Evolutionary conservation across 1,140 invertebrate species (phyloP), one percentile per base, ranked within the genome.

Genomic region (Tribolium madens): DNA sequence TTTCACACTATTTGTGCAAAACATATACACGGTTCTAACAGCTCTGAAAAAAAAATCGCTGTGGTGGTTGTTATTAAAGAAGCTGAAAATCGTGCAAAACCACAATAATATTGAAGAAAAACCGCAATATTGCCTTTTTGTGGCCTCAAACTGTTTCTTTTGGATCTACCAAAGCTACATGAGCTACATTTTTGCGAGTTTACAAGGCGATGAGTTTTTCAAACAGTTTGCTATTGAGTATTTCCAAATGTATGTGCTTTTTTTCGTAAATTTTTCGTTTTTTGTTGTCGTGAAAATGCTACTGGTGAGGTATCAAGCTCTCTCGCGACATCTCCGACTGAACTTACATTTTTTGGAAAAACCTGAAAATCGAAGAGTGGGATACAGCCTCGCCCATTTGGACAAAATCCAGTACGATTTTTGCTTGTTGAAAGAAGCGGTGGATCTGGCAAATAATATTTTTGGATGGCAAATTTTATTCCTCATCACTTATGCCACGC

Each of bases 161-260:
- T 64, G 21, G 9, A 7, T 1, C 4, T 64, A 57, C 13, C 57
- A 64, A 14, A 10, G n/a, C 21, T 64, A 64, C 5, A 64, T 64
- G 57, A 64, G n/a, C 21, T 64, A n/a, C 21, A 31, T 64, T 26
- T 64, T 64, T 12, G n/a, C 9, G 0, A 9, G n/a, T n/a, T n/a
- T n/a, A 14, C 3, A 64, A 10, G 57, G 57, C 6, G 12, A 13
- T 6, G 26, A 64, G 14, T 64, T 64, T 33, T 64, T 13, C 26
- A 64, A 64, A 14, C 57, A 64, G 7, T 64, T 33, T 10, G 57
- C 57, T 0, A 36, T 64, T 33, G 57, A 64, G 12, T 64, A 64
- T 15, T n/a, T 64, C 3, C 57, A 64, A 64, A n/a, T 64, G 21
- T 64, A 64, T n/a, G 26, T 3, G 12, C 26, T 31, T 1, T 64